Conservation (phyloP, 2,888 invertebrate genomes). For the Panopea generosa region DNA sequence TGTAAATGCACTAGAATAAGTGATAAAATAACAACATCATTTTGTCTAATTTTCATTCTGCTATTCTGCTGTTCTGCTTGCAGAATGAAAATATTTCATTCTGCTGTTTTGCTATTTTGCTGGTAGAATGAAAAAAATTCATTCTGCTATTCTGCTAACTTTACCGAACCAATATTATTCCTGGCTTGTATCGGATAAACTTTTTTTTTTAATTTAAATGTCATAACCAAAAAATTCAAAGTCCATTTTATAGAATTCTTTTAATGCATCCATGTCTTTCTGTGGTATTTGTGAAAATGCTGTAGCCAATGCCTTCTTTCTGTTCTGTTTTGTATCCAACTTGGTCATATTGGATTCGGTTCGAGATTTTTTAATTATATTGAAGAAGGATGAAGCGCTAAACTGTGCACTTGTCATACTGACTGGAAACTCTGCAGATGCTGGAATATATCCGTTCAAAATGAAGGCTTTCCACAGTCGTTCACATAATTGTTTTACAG, state of each 20-base stretch:
- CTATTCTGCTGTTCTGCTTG: too few relatives aligned
- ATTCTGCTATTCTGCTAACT: too few relatives aligned
- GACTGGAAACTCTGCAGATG: conserved; percentile 24
- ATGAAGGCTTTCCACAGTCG: conserved; percentile 67
- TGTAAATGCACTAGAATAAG: too few relatives aligned
- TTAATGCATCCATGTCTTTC: conserved; percentile 29
- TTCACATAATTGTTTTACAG: conserved; percentile 27
- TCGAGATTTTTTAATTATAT: conserved; percentile 21
- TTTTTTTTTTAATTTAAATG: too few relatives aligned
- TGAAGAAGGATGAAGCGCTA: conserved; percentile 14
- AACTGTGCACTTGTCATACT: conserved; percentile 13
- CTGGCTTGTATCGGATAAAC: too few relatives aligned
- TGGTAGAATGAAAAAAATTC: too few relatives aligned
- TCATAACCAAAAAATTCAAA: conserved; percentile 62
- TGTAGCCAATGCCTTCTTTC: conserved; percentile 32
- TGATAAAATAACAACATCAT: too few relatives aligned
- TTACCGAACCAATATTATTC: too few relatives aligned
- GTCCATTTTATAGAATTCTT: conserved; percentile 49
- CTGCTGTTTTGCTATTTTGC: too few relatives aligned
- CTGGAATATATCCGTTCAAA: conserved; percentile 67
- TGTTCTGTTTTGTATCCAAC: conserved; percentile 30
- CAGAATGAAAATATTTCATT: too few relatives aligned
- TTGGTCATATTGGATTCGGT: conserved; percentile 26
- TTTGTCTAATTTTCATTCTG: too few relatives aligned
- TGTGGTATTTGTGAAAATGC: conserved; percentile 49